Percentiles rank a stretch among this genome's conserved stretches.
These are phyloP conservation scores for Eremophila alpestris DNA, from an alignment of 2,797 vertebrate species.

Conservation along the genomic window DNA sequence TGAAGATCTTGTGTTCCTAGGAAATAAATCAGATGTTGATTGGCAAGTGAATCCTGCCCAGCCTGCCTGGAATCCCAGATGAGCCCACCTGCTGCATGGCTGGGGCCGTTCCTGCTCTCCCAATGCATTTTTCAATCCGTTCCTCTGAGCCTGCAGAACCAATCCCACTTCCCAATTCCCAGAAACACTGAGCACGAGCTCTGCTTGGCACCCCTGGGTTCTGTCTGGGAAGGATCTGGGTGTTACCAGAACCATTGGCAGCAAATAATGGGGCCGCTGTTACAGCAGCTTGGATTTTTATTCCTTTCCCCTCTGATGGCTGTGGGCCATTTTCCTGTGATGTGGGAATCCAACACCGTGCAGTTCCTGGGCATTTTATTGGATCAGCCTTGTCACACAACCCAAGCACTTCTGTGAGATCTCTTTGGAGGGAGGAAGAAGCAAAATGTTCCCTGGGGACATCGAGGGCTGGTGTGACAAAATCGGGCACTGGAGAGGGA, in stretches of 20 bases:
- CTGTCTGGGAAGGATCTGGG: not conserved
- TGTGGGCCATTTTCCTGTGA: not conserved
- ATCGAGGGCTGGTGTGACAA: not conserved
- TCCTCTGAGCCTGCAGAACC: not conserved
- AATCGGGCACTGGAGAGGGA: not conserved
- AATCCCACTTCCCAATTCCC: not conserved
- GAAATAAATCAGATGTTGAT: slow-evolving; percentile 62
- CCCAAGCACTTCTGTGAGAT: not conserved
- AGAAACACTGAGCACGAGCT: not conserved
- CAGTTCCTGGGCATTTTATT: not conserved
- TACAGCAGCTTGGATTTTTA: not conserved
- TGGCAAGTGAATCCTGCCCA: slow-evolving; percentile 50
- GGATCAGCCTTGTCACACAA: not conserved
- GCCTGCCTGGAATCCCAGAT: slow-evolving; percentile 46
- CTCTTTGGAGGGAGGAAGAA: not conserved
- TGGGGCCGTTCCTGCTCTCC: not conserved
- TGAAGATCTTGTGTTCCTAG: slow-evolving; percentile 21
- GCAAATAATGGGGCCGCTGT: not conserved
- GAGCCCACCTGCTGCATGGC: not conserved
- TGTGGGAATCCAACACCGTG: not conserved
- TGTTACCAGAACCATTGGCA: not conserved
- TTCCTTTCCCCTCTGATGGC: not conserved
- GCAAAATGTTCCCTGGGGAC: not conserved
- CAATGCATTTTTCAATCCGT: not conserved
- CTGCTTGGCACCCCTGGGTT: not conserved